Evolutionary conservation across 1,140 invertebrate species (phyloP).

Genomic region (Myzus persicae): DNA sequence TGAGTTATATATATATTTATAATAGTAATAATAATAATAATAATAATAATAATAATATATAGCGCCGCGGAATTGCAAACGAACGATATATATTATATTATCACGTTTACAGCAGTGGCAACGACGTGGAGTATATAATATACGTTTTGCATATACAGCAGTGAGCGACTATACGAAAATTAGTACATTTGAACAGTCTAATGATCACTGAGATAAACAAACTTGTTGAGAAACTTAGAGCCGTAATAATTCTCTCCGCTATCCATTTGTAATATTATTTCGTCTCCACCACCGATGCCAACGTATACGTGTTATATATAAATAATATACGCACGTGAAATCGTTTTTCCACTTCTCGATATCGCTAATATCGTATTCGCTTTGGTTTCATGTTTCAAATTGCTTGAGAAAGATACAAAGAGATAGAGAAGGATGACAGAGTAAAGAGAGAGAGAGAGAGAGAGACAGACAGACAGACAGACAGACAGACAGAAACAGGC

Average conservation of each 20-base stretch:
- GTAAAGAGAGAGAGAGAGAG: background rate
- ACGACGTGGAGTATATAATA: background rate
- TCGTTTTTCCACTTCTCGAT: conserved; percentile 26
- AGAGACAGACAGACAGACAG: background rate
- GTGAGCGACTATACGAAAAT: background rate
- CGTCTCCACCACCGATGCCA: background rate
- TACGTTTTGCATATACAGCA: background rate
- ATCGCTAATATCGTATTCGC: background rate
- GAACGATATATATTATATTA: background rate
- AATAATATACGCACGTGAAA: background rate
- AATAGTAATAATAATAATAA: background rate
- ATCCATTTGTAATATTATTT: background rate
- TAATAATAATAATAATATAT: background rate
- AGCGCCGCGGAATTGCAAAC: background rate
- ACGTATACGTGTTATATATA: background rate
- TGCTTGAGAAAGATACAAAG: background rate
- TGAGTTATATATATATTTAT: background rate
- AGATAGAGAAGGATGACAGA: background rate
- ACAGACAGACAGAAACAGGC: too few relatives aligned
- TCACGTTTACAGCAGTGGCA: background rate
- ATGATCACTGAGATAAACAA: conserved; percentile 24
- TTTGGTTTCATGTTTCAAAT: background rate
- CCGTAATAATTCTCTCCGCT: background rate
- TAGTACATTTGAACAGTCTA: conserved; percentile 23
- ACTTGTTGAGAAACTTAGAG: conserved; percentile 24